Evolutionary conservation across 53 echinoderm and acorn worm genomes (phyloP).

Genomic region (Luidia sarsii): DNA sequence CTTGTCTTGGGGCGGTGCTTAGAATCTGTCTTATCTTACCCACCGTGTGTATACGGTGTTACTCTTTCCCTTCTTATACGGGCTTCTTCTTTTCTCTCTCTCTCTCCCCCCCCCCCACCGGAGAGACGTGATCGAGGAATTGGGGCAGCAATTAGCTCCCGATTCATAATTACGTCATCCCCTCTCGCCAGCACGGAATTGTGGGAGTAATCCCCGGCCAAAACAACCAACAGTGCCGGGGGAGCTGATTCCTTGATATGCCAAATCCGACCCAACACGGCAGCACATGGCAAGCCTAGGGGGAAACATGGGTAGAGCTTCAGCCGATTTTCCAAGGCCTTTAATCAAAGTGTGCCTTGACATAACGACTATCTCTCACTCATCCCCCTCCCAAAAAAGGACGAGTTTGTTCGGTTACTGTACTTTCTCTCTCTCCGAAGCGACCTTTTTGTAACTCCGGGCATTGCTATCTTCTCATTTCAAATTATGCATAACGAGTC

Average conservation of each 20-base stretch:
- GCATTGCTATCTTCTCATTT: too few species aligned
- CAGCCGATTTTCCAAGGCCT: not conserved
- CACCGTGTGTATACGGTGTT: conserved; percentile 29
- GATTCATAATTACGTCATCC: conserved; percentile 50
- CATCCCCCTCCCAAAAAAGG: too few species aligned
- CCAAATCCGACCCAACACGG: conserved; percentile 13
- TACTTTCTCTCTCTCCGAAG: too few species aligned
- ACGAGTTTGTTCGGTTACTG: too few species aligned
- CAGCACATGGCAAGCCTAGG: not conserved
- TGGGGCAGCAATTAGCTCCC: conserved; percentile 36
- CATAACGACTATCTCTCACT: too few species aligned
- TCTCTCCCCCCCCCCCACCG: not conserved
- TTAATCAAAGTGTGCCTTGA: too few species aligned
- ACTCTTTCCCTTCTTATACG: too few species aligned
- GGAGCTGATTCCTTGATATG: not conserved
- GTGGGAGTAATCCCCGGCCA: conserved; percentile 22
- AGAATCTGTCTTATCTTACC: conserved; percentile 44
- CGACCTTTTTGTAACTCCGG: too few species aligned
- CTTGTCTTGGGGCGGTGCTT: conserved; percentile 51
- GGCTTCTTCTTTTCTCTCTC: not conserved
- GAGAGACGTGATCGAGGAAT: conserved; percentile 44
- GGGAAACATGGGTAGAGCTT: not conserved
- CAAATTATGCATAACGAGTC: too few species aligned
- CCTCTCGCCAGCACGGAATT: conserved; percentile 34
- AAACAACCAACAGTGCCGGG: conserved; percentile 28